A percentile compares a stretch with the other conserved stretches of the same genome.
These are phyloP conservation scores for Stomatorhinus ivindoensis DNA, from an alignment of 2,113 vertebrate genomes.

Conservation along the genomic window DNA sequence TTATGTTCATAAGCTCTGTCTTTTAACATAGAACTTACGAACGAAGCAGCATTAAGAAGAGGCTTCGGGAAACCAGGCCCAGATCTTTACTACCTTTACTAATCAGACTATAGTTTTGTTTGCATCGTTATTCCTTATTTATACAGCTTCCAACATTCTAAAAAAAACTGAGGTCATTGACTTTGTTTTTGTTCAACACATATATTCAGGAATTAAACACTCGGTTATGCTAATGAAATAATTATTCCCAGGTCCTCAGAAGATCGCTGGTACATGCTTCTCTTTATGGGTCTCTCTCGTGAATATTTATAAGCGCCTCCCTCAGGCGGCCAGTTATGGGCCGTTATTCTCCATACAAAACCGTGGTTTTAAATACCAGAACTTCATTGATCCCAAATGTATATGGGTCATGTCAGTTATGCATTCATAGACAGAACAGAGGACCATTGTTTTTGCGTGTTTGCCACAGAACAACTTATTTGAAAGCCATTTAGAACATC, in stretches of 20 bases:
- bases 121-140: neutral
- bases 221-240: neutral
- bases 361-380: neutral
- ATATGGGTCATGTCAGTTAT: neutral
- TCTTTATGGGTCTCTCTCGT: neutral
- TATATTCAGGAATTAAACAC: neutral
- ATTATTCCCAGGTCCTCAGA: neutral
- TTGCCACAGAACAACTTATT: neutral
- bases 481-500: neutral
- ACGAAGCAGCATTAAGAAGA: too few relatives aligned
- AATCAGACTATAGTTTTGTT: neutral
- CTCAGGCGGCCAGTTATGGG: neutral
- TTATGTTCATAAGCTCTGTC: too few relatives aligned
- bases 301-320: neutral
- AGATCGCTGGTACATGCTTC: neutral
- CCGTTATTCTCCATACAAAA: neutral
- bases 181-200: neutral
- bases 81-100: neutral
- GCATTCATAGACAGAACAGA: neutral
- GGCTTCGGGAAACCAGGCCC: neutral
- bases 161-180: neutral
- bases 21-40: too few relatives aligned
- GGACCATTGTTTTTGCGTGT: neutral
- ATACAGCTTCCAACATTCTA: neutral
- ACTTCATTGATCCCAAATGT: neutral